Conservation (phyloP, 2,797 vertebrate species). For the Lates japonicus region DNA sequence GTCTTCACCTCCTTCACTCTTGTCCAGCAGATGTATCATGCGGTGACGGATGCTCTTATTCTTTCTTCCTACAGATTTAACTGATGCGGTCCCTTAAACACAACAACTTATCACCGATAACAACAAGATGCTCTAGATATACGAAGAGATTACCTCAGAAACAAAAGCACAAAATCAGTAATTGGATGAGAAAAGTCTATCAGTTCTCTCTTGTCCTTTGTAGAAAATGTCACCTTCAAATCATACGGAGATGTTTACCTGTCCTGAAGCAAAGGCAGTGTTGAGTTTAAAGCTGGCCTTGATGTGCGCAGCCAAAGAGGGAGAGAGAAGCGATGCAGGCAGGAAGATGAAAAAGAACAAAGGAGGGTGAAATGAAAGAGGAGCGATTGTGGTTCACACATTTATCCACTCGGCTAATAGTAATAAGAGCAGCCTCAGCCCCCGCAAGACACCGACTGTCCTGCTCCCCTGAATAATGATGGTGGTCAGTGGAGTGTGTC, state of each 20-base stretch:
- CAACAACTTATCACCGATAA: conserved; percentile 59
- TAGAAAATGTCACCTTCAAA: conserved; percentile 48
- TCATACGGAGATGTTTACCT: conserved; percentile 34
- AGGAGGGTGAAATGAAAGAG: conserved; percentile 36
- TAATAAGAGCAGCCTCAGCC: conserved; percentile 35
- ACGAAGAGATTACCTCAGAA: conserved; percentile 30
- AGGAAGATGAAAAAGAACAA: conserved; percentile 38
- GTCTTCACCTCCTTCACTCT: conserved; percentile 9
- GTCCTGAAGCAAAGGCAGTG: conserved; percentile 33
- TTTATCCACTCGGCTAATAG: conserved; percentile 39
- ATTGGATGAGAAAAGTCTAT: not conserved
- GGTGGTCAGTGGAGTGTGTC: conserved; percentile 29
- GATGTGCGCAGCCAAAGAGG: conserved; percentile 33
- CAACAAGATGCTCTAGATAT: conserved; percentile 22
- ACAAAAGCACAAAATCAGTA: conserved; percentile 7
- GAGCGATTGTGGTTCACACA: not conserved
- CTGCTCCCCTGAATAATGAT: conserved; percentile 40
- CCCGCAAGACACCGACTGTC: conserved; percentile 29
- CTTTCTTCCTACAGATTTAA: conserved; percentile 48
- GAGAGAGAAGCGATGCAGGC: conserved; percentile 4
- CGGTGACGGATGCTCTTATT: conserved; percentile 46
- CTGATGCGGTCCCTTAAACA: conserved; percentile 65
- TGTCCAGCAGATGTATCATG: conserved; percentile 45
- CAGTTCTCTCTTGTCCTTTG: conserved; percentile 22
- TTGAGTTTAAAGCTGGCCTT: not conserved